Evolutionary conservation across 2,888 invertebrate genomes (phyloP).

Genomic region (Andricus quercusramuli): DNA sequence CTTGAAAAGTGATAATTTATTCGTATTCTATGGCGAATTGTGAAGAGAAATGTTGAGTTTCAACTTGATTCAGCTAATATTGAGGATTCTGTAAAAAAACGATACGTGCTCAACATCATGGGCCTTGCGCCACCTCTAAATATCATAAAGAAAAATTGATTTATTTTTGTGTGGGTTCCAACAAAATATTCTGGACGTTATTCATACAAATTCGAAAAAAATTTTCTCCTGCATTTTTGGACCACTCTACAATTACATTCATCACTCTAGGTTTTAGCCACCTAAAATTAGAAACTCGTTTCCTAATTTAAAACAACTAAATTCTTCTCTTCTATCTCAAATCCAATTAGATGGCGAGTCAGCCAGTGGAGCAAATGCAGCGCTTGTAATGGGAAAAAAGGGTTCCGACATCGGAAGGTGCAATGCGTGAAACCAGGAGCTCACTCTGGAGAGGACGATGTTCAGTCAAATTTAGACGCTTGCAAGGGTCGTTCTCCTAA

Average conservation of each 20-base stretch:
- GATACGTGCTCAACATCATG: no score
- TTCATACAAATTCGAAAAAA: no score
- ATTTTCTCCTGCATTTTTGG: no score
- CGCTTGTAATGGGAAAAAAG: conserved; percentile 80
- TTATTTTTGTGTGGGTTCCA: no score
- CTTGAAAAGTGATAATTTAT: no score
- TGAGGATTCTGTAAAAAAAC: no score
- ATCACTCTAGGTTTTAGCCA: background rate
- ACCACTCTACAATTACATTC: background rate
- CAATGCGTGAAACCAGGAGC: conserved; percentile 79
- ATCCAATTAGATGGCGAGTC: conserved; percentile 81
- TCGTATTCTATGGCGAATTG: no score
- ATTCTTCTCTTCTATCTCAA: background rate
- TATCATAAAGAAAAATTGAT: no score
- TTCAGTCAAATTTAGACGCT: conserved; percentile 65
- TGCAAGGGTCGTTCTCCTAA: conserved; percentile 67
- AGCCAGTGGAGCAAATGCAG: conserved; percentile 84
- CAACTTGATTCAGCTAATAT: no score
- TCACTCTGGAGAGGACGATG: conserved; percentile 78
- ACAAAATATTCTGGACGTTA: no score
- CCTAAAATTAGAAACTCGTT: background rate
- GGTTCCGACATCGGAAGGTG: conserved; percentile 78
- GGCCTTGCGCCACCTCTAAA: no score
- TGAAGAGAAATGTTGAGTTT: no score
- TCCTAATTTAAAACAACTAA: background rate